Percentiles rank a stretch among this genome's conserved stretches.
phyloP scores from a whole-genome alignment of 2,113 vertebrate genomes.

The Microtus richardsoni region DNA sequence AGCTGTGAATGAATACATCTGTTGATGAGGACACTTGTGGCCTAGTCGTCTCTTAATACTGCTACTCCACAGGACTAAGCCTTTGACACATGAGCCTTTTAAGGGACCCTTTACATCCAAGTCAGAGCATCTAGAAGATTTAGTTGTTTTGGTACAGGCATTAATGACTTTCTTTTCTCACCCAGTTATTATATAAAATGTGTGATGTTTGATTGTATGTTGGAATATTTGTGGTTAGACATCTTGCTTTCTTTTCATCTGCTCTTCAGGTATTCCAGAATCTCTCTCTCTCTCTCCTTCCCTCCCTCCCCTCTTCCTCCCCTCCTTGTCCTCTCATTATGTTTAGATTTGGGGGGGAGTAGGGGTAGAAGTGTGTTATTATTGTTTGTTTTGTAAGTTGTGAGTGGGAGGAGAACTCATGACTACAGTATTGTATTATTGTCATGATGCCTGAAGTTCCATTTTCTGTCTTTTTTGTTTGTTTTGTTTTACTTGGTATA shows the following conservation, averaged over 20 bases:
- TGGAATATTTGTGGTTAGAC: neutral
- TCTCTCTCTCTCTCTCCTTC: neutral
- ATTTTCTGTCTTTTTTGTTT: neutral
- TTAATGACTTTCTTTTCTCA: conserved; percentile 1
- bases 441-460: neutral
- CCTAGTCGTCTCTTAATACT: neutral
- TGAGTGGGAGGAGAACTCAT: neutral
- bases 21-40: neutral
- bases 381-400: neutral
- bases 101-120: neutral
- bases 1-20: neutral
- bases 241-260: neutral
- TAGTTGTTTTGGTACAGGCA: neutral
- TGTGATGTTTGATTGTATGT: neutral
- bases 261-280: neutral
- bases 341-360: too few species aligned
- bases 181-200: neutral
- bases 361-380: neutral
- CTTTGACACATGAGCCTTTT: neutral
- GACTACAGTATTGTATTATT: neutral
- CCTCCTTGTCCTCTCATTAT: neutral
- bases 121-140: neutral
- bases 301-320: too few species aligned
- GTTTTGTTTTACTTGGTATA: neutral
- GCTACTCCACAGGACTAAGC: too few species aligned